phyloP scores from a whole-genome alignment of 2,113 vertebrate species.

The Sula dactylatra region DNA sequence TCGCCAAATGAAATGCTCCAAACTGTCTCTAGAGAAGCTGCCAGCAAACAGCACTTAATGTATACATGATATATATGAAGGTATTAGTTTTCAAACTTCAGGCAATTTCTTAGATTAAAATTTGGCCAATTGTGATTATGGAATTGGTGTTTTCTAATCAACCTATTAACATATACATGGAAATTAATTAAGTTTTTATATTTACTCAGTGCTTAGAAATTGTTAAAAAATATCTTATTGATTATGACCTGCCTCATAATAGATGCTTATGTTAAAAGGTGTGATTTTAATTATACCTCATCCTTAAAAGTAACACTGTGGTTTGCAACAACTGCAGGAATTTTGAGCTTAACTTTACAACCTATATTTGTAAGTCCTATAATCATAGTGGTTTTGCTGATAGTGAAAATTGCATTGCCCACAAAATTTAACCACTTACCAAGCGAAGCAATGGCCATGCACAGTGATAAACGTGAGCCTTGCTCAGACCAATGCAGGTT shows the following conservation, averaged over 20 bases:
- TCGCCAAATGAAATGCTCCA: background rate
- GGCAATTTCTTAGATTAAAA: background rate
- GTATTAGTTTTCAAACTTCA: background rate
- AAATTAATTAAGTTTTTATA: background rate
- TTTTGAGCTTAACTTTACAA: background rate
- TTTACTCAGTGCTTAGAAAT: background rate
- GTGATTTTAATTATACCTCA: background rate
- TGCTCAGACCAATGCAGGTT: background rate
- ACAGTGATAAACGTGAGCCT: background rate
- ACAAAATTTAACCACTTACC: background rate
- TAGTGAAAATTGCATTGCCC: background rate
- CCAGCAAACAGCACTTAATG: background rate
- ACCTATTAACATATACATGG: background rate
- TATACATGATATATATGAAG: background rate
- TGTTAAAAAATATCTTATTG: background rate
- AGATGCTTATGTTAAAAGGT: background rate
- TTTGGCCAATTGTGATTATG: background rate
- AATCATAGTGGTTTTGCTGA: background rate
- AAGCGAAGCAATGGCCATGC: background rate
- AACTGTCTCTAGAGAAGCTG: background rate
- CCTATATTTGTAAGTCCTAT: background rate
- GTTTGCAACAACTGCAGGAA: background rate
- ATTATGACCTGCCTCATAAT: background rate
- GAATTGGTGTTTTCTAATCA: background rate
- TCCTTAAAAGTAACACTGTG: background rate